phyloP scores from a whole-genome alignment of 2,113 vertebrate genomes.

The Desmodus rotundus region DNA sequence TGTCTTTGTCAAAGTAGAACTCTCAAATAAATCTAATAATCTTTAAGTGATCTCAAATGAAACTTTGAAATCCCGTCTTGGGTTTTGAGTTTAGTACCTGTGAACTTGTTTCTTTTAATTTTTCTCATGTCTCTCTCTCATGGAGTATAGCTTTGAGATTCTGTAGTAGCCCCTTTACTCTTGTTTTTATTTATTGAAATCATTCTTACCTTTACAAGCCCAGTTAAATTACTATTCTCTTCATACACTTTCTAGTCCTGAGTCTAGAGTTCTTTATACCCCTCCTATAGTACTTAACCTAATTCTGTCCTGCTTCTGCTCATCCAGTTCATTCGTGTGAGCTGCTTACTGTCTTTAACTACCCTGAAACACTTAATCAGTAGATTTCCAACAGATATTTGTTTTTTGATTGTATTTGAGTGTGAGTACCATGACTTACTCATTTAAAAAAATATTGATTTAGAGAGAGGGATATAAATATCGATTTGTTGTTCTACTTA shows the following conservation, averaged over 20 bases:
- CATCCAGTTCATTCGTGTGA: not conserved
- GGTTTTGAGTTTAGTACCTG: not conserved
- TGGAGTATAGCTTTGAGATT: not conserved
- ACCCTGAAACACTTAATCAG: not conserved
- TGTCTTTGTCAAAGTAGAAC: not conserved
- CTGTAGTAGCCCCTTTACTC: not conserved
- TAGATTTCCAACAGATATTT: not conserved
- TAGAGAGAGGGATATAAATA: too few relatives aligned
- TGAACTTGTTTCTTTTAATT: not conserved
- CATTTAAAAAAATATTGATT: too few relatives aligned
- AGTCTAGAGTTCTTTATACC: not conserved
- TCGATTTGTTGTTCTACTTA: too few relatives aligned
- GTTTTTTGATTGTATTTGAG: not conserved
- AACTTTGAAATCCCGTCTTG: not conserved
- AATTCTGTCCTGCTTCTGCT: not conserved
- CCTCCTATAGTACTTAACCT: not conserved
- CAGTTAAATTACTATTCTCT: not conserved
- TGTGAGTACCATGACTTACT: not conserved
- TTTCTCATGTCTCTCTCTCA: not conserved
- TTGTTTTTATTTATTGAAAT: not conserved
- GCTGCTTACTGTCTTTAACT: not conserved
- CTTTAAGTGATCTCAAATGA: not conserved
- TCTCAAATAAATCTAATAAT: not conserved
- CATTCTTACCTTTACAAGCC: not conserved
- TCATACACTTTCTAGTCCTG: not conserved